phyloP scores from a whole-genome alignment of 2,797 vertebrate genomes.

The Loriculus beryllinus region DNA sequence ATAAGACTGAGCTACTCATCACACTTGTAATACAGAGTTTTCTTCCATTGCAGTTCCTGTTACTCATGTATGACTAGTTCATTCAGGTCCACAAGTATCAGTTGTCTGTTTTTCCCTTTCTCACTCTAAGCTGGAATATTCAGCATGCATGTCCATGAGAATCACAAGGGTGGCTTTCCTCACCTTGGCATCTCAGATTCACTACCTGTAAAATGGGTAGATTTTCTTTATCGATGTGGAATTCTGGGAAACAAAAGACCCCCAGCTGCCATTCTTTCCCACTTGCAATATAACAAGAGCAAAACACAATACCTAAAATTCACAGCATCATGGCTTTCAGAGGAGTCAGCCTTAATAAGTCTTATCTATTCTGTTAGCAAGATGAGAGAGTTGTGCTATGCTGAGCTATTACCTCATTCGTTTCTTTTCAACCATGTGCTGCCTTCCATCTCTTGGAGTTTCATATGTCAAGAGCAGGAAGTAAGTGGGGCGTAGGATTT shows the following conservation, averaged over 20 bases:
- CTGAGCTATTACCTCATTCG: constrained; percentile 2
- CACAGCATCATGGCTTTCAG: neutral
- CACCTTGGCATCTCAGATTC: neutral
- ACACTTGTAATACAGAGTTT: neutral
- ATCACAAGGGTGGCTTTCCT: neutral
- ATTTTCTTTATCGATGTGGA: neutral
- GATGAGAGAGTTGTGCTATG: neutral
- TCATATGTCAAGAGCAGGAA: constrained; percentile 54
- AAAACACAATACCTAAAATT: neutral
- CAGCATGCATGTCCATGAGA: neutral
- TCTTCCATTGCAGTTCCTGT: neutral
- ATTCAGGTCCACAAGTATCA: neutral
- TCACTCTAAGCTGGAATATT: neutral
- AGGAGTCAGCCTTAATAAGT: neutral
- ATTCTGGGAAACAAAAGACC: neutral
- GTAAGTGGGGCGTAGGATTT: constrained; percentile 10
- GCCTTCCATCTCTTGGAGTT: constrained; percentile 10
- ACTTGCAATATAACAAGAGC: neutral
- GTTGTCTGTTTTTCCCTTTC: neutral
- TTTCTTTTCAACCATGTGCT: constrained; percentile 14
- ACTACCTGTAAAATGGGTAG: neutral
- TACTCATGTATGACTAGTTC: neutral
- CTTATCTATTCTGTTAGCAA: neutral
- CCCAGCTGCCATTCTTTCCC: neutral
- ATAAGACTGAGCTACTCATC: neutral